Evolutionary conservation across 2,888 invertebrate genomes (phyloP).

Genomic region (Ophioninae sp.): DNA sequence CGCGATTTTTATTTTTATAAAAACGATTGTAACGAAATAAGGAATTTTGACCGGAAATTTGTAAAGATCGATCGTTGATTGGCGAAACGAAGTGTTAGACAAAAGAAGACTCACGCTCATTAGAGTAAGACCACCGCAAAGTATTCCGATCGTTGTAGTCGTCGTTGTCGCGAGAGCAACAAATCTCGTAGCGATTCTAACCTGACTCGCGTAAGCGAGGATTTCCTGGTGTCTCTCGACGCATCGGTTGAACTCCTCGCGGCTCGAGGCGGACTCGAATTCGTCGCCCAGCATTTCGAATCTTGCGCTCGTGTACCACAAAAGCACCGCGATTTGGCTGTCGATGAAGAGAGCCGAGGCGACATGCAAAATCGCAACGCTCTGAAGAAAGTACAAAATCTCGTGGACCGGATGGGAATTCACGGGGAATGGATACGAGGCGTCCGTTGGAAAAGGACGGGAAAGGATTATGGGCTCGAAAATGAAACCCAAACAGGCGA

Average conservation of each 20-base stretch:
- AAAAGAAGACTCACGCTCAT: constrained; percentile 59
- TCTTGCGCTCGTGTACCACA: constrained; percentile 70
- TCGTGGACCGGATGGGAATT: constrained; percentile 56
- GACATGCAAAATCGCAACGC: constrained; percentile 66
- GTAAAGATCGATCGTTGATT: background rate
- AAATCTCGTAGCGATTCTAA: constrained; percentile 62
- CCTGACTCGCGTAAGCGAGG: constrained; percentile 62
- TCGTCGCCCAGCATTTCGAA: constrained; percentile 69
- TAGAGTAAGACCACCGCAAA: constrained; percentile 61
- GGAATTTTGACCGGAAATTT: background rate
- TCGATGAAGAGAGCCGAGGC: constrained; percentile 66
- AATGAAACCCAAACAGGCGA: constrained; percentile 63
- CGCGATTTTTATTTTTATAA: too few species aligned
- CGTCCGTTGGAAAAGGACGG: constrained; percentile 70
- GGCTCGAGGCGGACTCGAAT: constrained; percentile 53
- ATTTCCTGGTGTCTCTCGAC: constrained; percentile 66
- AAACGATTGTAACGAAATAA: background rate
- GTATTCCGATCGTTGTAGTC: constrained; percentile 66
- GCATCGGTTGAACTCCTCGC: constrained; percentile 63
- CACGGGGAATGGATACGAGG: constrained; percentile 72
- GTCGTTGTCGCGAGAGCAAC: constrained; percentile 71
- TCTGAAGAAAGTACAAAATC: constrained; percentile 68
- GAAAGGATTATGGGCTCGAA: constrained; percentile 69
- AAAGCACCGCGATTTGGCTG: constrained; percentile 67
- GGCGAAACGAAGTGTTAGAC: background rate